phyloP scores from a whole-genome alignment of 2,888 invertebrate genomes.

The Chironomus tentans region DNA sequence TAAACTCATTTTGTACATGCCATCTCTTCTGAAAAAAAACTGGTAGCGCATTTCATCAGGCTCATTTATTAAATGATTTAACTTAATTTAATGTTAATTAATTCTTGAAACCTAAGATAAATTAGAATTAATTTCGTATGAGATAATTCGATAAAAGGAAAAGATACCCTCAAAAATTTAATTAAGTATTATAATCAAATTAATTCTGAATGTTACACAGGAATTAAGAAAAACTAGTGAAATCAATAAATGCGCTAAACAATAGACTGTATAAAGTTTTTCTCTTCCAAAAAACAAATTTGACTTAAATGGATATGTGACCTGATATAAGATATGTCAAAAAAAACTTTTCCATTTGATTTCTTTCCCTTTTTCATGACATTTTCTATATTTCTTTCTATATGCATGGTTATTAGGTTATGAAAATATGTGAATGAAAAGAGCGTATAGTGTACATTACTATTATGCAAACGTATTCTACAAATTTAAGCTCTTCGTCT shows the following conservation, averaged over 20 bases:
- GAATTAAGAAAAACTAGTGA: too few species aligned
- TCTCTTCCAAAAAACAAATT: not conserved
- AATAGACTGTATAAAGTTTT: not conserved
- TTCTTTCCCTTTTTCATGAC: not conserved
- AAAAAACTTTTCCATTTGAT: not conserved
- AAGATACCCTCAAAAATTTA: too few species aligned
- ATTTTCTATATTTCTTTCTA: not conserved
- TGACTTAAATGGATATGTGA: constrained; percentile 20
- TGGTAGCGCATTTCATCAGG: too few species aligned
- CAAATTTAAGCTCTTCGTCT: not conserved
- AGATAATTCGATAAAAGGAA: too few species aligned
- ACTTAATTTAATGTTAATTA: too few species aligned
- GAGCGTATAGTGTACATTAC: not conserved
- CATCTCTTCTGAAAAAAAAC: too few species aligned
- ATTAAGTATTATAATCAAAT: too few species aligned
- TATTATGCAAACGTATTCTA: not conserved
- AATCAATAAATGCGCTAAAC: not conserved
- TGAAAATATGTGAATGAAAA: not conserved
- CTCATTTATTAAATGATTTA: too few species aligned
- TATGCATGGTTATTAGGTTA: not conserved
- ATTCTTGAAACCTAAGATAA: too few species aligned
- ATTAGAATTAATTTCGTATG: too few species aligned
- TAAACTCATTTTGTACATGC: too few species aligned
- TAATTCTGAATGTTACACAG: too few species aligned
- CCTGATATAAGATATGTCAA: constrained; percentile 18